phyloP scores from a whole-genome alignment of 2,797 vertebrate genomes.

The Anabacerthia variegaticeps region DNA sequence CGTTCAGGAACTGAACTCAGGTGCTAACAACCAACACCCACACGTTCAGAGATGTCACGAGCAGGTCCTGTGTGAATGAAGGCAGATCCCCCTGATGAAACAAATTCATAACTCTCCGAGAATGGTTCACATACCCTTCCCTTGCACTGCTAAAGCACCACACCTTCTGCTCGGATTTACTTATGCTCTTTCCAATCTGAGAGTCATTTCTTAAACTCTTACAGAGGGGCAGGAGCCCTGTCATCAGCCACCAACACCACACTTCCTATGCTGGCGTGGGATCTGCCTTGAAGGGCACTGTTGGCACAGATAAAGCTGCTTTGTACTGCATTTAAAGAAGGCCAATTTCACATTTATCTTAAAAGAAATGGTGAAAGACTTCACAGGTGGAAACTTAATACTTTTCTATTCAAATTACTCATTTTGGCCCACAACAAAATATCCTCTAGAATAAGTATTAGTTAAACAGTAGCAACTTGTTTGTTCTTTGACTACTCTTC shows the following conservation, averaged over 20 bases:
- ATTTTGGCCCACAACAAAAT: background rate
- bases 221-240: background rate
- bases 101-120: background rate
- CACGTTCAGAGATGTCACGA: background rate
- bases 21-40: background rate
- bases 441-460: background rate
- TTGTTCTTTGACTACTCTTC: background rate
- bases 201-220: background rate
- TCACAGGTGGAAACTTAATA: background rate
- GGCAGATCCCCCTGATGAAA: background rate
- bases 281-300: background rate
- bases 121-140: fast-evolving
- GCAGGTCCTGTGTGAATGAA: background rate
- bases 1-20: background rate
- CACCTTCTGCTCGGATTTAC: background rate
- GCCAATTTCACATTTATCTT: background rate
- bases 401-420: background rate
- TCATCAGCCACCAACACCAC: background rate
- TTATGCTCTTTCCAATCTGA: background rate
- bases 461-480: background rate
- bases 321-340: background rate
- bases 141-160: background rate
- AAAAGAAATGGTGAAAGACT: background rate
- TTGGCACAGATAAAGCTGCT: background rate
- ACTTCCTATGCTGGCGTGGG: background rate